These are phyloP conservation scores for Stomatorhinus walkeri DNA, from an alignment of 2,797 vertebrate species.

Conservation along the genomic window DNA sequence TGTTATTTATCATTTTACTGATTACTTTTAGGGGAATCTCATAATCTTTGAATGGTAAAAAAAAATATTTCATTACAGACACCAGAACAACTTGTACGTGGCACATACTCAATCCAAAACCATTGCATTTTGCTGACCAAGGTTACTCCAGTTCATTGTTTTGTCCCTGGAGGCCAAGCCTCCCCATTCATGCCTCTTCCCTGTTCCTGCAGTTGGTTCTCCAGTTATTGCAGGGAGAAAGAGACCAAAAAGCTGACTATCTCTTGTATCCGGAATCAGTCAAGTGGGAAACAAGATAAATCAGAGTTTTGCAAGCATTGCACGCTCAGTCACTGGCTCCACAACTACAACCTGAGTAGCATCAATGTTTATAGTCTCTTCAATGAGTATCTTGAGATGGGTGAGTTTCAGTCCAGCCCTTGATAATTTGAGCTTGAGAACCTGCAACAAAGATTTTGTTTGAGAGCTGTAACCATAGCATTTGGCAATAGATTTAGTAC, in stretches of 20 bases:
- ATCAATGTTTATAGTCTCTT: slow-evolving; percentile 75
- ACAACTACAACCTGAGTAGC: slow-evolving; percentile 66
- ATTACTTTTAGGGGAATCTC: neutral
- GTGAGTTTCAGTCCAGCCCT: slow-evolving; percentile 43
- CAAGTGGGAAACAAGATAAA: slow-evolving; percentile 13
- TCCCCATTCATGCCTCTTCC: neutral
- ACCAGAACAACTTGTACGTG: neutral
- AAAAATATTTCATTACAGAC: neutral
- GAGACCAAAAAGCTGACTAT: slow-evolving; percentile 36
- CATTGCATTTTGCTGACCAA: neutral
- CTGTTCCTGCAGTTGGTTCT: slow-evolving; percentile 56
- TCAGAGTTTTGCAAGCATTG: slow-evolving; percentile 51
- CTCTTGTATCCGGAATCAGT: slow-evolving; percentile 42
- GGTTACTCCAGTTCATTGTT: neutral
- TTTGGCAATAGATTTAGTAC: neutral
- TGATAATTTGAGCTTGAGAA: neutral
- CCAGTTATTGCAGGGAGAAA: slow-evolving; percentile 14
- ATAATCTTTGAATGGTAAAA: neutral
- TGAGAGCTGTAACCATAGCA: neutral
- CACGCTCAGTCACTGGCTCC: slow-evolving; percentile 59
- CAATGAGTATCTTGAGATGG: slow-evolving; percentile 87
- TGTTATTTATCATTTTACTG: neutral
- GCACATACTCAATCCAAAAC: neutral
- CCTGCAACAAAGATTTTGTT: neutral
- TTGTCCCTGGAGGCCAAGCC: neutral